A percentile compares a stretch with the other conserved stretches of the same genome.
phyloP scores from a whole-genome alignment of 2,888 invertebrate species.

The Gonocerus acuteangulatus region DNA sequence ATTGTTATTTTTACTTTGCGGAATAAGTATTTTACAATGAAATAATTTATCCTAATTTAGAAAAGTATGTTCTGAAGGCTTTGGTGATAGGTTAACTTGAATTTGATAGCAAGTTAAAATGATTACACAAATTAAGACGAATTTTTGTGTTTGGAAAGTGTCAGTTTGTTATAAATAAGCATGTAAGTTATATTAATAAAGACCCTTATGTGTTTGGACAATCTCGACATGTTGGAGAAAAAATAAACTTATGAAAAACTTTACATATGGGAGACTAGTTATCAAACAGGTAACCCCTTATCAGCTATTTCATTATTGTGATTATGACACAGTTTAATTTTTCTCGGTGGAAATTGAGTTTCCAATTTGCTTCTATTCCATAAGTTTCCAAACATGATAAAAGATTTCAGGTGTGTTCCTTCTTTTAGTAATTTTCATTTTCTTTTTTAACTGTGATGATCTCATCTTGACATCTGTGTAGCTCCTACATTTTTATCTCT shows the following conservation, averaged over 20 bases:
- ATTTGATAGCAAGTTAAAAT: slow-evolving; percentile 20
- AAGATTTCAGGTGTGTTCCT: too few species aligned
- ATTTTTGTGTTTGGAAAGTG: not conserved
- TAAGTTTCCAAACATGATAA: too few species aligned
- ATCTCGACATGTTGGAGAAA: not conserved
- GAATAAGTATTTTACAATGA: too few species aligned
- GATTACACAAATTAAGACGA: not conserved
- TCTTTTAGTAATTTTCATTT: too few species aligned
- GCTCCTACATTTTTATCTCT: too few species aligned
- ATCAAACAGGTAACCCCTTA: slow-evolving; percentile 18
- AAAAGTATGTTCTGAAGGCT: too few species aligned
- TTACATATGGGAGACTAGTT: not conserved
- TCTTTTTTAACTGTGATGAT: too few species aligned
- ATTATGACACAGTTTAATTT: not conserved
- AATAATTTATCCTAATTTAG: too few species aligned
- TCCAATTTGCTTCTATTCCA: not conserved
- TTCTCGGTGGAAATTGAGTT: not conserved
- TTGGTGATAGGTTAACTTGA: not conserved
- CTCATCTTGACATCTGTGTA: too few species aligned
- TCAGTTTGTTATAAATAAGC: not conserved
- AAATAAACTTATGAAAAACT: slow-evolving; percentile 3
- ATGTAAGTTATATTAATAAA: too few species aligned
- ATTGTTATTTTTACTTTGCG: too few species aligned
- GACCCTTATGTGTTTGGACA: too few species aligned
- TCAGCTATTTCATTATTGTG: slow-evolving; percentile 14